phyloP scores from a whole-genome alignment of 2,113 vertebrate species.

The Nematolebias whitei region DNA sequence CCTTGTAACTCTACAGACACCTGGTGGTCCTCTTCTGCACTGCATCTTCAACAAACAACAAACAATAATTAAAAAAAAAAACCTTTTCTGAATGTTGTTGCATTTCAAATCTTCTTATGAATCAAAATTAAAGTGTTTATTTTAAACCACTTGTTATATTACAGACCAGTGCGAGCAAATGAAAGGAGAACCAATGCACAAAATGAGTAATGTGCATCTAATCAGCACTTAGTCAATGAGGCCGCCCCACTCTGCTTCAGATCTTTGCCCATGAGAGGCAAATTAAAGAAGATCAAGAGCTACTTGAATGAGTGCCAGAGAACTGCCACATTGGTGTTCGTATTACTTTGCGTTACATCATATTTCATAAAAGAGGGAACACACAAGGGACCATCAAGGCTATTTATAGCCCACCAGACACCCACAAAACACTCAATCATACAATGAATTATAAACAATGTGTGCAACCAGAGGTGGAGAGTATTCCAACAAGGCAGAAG shows the following conservation, averaged over 20 bases:
- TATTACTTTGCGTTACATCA: constrained; percentile 35
- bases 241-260: not conserved
- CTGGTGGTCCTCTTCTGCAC: constrained; percentile 62
- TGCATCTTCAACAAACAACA: constrained; percentile 29
- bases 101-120: not conserved
- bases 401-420: not conserved
- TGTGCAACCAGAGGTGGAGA: not conserved
- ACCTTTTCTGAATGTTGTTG: not conserved
- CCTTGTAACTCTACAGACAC: constrained; percentile 65
- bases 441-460: not conserved
- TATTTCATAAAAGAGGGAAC: not conserved
- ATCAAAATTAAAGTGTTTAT: not conserved
- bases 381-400: not conserved
- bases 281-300: not conserved
- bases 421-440: not conserved
- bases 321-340: not conserved
- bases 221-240: constrained; percentile 8
- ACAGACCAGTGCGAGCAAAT: not conserved
- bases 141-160: not conserved
- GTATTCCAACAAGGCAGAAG: not conserved
- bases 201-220: constrained; percentile 14
- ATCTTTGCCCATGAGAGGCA: not conserved
- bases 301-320: not conserved
- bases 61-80: not conserved
- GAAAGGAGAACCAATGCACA: constrained; percentile 4